phyloP scores from a whole-genome alignment of 2,113 vertebrate species.

The Nettapus auritus region DNA sequence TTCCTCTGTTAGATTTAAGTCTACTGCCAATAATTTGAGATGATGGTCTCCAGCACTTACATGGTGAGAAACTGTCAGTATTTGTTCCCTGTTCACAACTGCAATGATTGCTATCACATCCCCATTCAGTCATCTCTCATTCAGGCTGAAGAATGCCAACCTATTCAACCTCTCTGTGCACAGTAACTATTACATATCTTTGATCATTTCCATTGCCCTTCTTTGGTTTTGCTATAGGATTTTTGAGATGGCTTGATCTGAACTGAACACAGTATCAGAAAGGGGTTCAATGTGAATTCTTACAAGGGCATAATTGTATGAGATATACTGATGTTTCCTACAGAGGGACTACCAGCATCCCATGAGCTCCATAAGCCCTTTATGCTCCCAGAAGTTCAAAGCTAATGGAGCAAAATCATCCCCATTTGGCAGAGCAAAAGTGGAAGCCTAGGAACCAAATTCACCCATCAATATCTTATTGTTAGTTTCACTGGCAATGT shows the following conservation, averaged over 20 bases:
- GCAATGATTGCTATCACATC: not conserved
- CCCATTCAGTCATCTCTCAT: not conserved
- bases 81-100: slow-evolving; percentile 5
- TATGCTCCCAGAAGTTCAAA: not conserved
- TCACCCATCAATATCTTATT: not conserved
- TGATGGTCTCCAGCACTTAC: not conserved
- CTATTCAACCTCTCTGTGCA: not conserved
- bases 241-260: slow-evolving; percentile 15
- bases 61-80: not conserved
- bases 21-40: not conserved
- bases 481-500: not conserved
- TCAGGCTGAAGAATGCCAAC: not conserved
- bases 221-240: not conserved
- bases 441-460: not conserved
- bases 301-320: not conserved
- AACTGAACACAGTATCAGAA: slow-evolving; percentile 1
- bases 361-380: not conserved
- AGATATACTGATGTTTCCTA: not conserved
- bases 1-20: not conserved
- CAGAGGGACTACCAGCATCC: not conserved
- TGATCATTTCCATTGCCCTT: not conserved
- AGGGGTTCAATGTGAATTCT: not conserved
- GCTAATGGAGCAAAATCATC: not conserved
- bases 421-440: not conserved
- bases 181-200: not conserved